A percentile compares a stretch with the other conserved stretches of the same genome.
These are phyloP conservation scores for Catalaphyllia jardinei DNA, from an alignment of 64 coral and sea anemone genomes.

Conservation along the genomic window DNA sequence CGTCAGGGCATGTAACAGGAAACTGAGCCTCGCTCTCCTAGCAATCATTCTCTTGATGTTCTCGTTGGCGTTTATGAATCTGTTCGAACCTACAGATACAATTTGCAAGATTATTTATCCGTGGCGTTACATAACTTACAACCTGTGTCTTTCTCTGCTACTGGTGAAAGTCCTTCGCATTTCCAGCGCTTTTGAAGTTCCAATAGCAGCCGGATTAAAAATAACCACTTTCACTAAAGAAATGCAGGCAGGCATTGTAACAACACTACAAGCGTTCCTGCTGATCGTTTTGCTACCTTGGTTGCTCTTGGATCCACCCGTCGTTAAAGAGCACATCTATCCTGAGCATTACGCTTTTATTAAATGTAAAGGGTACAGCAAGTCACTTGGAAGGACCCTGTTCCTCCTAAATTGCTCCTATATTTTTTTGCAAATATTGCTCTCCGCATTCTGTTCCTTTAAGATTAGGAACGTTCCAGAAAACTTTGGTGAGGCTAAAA, in stretches of 20 bases:
- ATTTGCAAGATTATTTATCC: slow-evolving; percentile 36
- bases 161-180: background rate
- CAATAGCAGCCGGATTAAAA: background rate
- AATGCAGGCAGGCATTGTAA: background rate
- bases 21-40: slow-evolving; percentile 47
- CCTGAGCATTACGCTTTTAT: background rate
- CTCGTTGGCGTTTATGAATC: slow-evolving; percentile 25
- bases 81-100: slow-evolving; percentile 14
- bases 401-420: background rate
- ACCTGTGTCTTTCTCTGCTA: background rate
- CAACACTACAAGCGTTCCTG: background rate
- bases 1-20: slow-evolving; percentile 69
- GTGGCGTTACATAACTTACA: slow-evolving; percentile 5
- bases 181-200: background rate
- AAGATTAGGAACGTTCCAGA: slow-evolving; percentile 51
- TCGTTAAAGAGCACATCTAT: background rate
- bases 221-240: background rate
- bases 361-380: background rate
- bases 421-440: background rate
- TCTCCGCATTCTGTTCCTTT: slow-evolving; percentile 29
- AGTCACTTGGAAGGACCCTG: background rate
- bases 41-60: slow-evolving; percentile 17
- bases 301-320: slow-evolving; percentile 15
- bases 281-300: background rate
- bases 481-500: slow-evolving; percentile 40